Base-by-base conservation (phyloP, 2,888 invertebrate species). In the Endotricha flammealis region DNA sequence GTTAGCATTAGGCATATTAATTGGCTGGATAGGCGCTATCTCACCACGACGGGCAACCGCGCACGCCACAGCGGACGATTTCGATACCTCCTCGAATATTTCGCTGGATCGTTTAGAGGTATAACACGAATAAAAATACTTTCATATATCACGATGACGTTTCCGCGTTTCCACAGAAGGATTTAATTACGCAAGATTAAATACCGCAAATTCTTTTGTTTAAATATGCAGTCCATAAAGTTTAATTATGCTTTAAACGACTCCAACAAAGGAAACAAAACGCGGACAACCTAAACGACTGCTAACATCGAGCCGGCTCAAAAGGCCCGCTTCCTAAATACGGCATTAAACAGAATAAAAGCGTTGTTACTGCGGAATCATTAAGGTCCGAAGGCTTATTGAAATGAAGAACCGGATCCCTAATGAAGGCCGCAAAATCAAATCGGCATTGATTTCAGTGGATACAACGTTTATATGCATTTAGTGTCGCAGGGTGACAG, bases 1-100 rank as follows among this genome's bases (percentile, higher is more conserved):
- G 85, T 86, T 86, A 83, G 85, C 85, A 86, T 86, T 86, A 86
- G 83, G 79, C 80, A 82, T 85, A 85, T 86, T 85, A 85, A 86
- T 85, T 83, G 83, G 69, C 64, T 64, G 72, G 75, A 79, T 80
- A 74, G 72, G 69, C 69, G 75, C 75, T 80, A 82, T 83, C 82
- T 78, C 67, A 69, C 50, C 57, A 49, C 56, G 57, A 53, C 62
- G 58, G 63, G 67, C 61, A 62, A 64, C 71, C 63, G 66, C 61
- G 68, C 67, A 67, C 65, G 71, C 74, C 54, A 63, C 53, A 50
- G 47, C 52, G 54, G 57, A 55, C 51, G 46, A 48, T 64, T 64
- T 53, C 49, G 50, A 54, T 64, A 64, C 49, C 44, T 47, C 41
- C 37, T 36, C 38, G 36, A 33, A 41, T 41, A 36, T 32, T 35